These are phyloP conservation scores for Macaria notata DNA, from an alignment of 2,888 invertebrate species.

Conservation along the genomic window DNA sequence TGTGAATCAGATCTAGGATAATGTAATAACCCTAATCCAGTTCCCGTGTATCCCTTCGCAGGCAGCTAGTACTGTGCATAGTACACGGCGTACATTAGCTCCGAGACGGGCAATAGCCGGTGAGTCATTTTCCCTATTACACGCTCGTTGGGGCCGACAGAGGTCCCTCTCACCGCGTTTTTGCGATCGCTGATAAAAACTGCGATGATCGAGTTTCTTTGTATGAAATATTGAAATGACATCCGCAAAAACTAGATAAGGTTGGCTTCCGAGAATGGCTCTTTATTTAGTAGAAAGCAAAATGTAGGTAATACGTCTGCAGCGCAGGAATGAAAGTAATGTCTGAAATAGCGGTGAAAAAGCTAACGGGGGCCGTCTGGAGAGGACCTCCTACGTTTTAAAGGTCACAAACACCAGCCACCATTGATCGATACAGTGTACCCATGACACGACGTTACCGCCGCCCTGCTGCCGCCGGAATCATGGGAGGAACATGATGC, in stretches of 20 bases:
- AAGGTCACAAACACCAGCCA: slow-evolving; percentile 7
- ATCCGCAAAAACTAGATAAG: slow-evolving; percentile 18
- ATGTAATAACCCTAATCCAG: slow-evolving; percentile 19
- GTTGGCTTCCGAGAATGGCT: slow-evolving; percentile 9
- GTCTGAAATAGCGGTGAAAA: slow-evolving; percentile 1
- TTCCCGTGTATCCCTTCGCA: slow-evolving; percentile 13
- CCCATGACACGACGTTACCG: slow-evolving; percentile 4
- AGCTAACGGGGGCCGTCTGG: slow-evolving; percentile 1
- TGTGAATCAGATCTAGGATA: slow-evolving; percentile 29
- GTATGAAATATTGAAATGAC: slow-evolving; percentile 20
- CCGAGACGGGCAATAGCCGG: slow-evolving; percentile 16
- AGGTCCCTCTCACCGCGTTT: slow-evolving; percentile 21
- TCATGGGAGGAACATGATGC: slow-evolving; percentile 8
- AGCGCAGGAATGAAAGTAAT: slow-evolving; percentile 5
- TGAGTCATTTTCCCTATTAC: slow-evolving; percentile 37
- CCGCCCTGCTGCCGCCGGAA: background rate
- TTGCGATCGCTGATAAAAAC: slow-evolving; percentile 24
- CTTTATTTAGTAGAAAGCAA: slow-evolving; percentile 10
- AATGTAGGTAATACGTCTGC: background rate
- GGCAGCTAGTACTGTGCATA: background rate
- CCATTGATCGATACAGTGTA: slow-evolving; percentile 3
- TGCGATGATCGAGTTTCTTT: slow-evolving; percentile 13
- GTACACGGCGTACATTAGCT: slow-evolving; percentile 10
- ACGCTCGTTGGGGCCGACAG: slow-evolving; percentile 19
- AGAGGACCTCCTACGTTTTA: slow-evolving; percentile 6